Evolutionary conservation across 1,140 invertebrate species (phyloP).

Genomic region (Drosophila gunungcola): DNA sequence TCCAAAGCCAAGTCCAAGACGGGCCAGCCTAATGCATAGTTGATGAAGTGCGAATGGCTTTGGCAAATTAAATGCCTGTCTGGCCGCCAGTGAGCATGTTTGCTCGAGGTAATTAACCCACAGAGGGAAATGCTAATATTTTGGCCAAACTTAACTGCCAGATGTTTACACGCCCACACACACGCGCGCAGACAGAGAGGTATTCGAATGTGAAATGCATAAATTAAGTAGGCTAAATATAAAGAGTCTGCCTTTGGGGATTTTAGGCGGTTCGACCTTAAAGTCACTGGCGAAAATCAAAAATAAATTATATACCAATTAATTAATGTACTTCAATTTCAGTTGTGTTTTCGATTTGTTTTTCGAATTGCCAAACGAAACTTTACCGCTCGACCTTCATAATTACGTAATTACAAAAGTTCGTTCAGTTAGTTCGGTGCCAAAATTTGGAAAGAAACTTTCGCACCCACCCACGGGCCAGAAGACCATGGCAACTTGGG

Average conservation of each 20-base stretch:
- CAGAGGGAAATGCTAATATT: conserved; percentile 48
- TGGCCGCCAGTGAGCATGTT: conserved; percentile 21
- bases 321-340: conserved; percentile 78
- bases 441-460: conserved; percentile 63
- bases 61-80: conserved; percentile 48
- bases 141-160: conserved; percentile 12
- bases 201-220: conserved; percentile 60
- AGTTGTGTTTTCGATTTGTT: conserved; percentile 52
- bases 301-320: conserved; percentile 77
- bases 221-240: conserved; percentile 43
- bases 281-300: conserved; percentile 24
- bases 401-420: conserved; percentile 81
- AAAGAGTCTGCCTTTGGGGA: conserved; percentile 43
- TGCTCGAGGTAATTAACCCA: conserved; percentile 57
- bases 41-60: conserved; percentile 73
- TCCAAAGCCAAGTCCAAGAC: neutral
- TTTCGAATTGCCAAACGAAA: conserved; percentile 33
- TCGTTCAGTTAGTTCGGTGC: conserved; percentile 41
- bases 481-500: conserved; percentile 60
- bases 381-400: conserved; percentile 71
- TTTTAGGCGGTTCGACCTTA: conserved; percentile 2
- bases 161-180: conserved; percentile 18
- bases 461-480: conserved; percentile 20
- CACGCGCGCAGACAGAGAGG: neutral
- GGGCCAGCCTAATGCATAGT: conserved; percentile 51